Percentiles rank a stretch among this genome's conserved stretches.
phyloP scores from a whole-genome alignment of 2,797 vertebrate species.

The Chaetodon trifasciatus region DNA sequence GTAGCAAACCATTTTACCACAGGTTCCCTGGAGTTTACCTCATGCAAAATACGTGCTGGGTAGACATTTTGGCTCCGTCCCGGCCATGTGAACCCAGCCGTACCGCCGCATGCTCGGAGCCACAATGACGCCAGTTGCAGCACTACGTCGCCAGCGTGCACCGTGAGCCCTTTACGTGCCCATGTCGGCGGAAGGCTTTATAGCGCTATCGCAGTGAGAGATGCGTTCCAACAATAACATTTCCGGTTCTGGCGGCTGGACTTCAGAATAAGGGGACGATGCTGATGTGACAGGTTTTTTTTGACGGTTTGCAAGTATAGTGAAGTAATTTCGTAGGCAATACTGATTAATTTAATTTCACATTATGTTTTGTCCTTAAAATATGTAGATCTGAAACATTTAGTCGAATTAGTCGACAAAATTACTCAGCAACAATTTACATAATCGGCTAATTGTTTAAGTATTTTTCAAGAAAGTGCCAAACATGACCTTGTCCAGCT shows the following conservation, averaged over 20 bases:
- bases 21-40: constrained; percentile 24
- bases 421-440: not conserved
- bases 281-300: no score
- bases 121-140: constrained; percentile 69
- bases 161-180: constrained; percentile 53
- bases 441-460: not conserved
- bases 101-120: constrained; percentile 31
- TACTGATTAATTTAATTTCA: not conserved
- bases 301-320: not conserved
- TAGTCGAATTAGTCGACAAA: not conserved
- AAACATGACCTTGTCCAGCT: not conserved
- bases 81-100: not conserved
- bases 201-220: constrained; percentile 55
- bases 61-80: constrained; percentile 79
- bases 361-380: not conserved
- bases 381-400: not conserved
- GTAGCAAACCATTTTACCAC: constrained; percentile 22
- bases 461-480: not conserved
- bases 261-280: constrained; percentile 58
- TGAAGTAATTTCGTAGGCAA: not conserved
- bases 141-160: constrained; percentile 60
- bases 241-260: constrained; percentile 32
- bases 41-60: constrained; percentile 34
- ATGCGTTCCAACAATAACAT: constrained; percentile 28
- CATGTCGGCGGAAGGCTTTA: constrained; percentile 77